Base-by-base conservation (phyloP, 2,797 vertebrate genomes). In the Danio kyathit region DNA sequence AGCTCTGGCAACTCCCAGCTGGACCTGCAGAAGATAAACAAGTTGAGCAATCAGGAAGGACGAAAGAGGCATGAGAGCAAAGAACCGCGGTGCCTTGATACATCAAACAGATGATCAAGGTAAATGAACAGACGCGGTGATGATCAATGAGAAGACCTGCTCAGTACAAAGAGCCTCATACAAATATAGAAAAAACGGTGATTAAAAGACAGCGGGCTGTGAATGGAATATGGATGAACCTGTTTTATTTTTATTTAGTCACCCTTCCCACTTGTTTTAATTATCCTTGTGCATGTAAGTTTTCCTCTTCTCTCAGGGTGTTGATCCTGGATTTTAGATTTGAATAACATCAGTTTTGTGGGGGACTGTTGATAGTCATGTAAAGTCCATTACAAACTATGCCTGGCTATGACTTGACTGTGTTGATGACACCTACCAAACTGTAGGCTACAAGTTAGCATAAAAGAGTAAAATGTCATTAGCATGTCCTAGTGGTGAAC, bases 1-100 rank as follows among this genome's bases (percentile, higher is more conserved):
- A 99, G 90, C 91, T 99, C 98, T 0, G 98, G 98, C 76, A 99
- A 92, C 88, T 99, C 98, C 98, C 98, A 99, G 93, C 98, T 99
- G 63, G 98, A 99, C 96, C 98, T 99, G 82, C 41, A 0, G 43
- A 13, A 73, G 67, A 29, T 48, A 74, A 48, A 70, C 13, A 64
- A 61, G 54, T 12, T 1, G 14, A 11, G 16, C 21, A 10, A 21
- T 63, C 21, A 79, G 66, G 48, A 41, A 76, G 72, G 67, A 80
- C 56, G 56, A 60, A 38, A 48, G 40, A 40, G 7, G 63, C n/a
- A 38, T 13, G 46, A 44, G 59, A 73, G 17, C 19, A 74, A 46
- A 46, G 64, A 44, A 14, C 17, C n/a, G 75, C 38, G 49, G 80
- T 40, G 67, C 44, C n/a, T 40, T n/a, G 63, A 56, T 52, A 80